Percentiles rank a stretch among this genome's conserved stretches.
phyloP scores from a whole-genome alignment of 2,113 vertebrate genomes.

The Oryctolagus cuniculus region DNA sequence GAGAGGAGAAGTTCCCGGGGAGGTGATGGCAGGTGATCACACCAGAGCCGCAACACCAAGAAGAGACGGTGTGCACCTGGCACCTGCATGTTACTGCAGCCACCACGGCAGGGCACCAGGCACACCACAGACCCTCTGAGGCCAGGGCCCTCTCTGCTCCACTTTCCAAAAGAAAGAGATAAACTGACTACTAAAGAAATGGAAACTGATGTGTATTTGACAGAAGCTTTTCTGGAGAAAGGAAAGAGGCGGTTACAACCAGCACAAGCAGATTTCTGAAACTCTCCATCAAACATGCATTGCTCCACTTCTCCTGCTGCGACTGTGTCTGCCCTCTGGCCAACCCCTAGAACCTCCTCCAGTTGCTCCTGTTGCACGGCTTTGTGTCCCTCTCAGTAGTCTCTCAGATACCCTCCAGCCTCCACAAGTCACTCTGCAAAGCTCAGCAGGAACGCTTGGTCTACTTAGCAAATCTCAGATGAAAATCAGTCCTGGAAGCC shows the following conservation, averaged over 20 bases:
- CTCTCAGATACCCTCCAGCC: neutral
- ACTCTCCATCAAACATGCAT: neutral
- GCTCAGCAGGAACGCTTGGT: neutral
- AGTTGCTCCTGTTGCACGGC: neutral
- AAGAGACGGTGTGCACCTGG: neutral
- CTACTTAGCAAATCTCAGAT: neutral
- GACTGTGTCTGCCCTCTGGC: too few species aligned
- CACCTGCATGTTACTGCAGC: fast-evolving
- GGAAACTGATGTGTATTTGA: neutral
- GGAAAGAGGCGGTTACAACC: fast-evolving
- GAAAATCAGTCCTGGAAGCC: neutral
- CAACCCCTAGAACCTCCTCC: neutral
- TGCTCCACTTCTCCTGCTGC: neutral
- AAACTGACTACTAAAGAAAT: fast-evolving
- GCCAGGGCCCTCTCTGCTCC: neutral
- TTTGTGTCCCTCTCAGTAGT: neutral
- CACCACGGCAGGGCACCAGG: fast-evolving
- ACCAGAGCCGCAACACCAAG: fast-evolving
- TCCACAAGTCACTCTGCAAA: neutral
- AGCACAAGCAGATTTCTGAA: neutral
- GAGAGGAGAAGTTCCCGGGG: fast-evolving
- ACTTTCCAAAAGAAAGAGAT: neutral
- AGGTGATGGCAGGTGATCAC: fast-evolving
- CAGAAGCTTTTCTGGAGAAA: neutral
- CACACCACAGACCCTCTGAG: neutral